Base-by-base conservation (phyloP, 2,888 invertebrate genomes). In the Drosophila subsilvestris region DNA sequence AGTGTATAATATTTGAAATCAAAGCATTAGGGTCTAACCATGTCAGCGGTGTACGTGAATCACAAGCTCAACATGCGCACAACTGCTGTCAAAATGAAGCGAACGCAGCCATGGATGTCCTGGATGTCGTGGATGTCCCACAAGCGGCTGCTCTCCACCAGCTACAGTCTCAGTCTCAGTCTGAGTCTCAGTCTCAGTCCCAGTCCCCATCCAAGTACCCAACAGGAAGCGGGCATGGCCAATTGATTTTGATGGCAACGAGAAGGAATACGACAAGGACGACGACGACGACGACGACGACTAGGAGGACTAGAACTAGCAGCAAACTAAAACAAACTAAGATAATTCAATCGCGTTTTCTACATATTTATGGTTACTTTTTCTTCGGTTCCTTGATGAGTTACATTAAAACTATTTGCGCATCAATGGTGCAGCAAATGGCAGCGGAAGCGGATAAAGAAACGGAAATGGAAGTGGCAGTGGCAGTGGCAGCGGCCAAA, bases 1-100 rank as follows among this genome's bases (percentile, higher is more conserved):
- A 67, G 81, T 89, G 88, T 90, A 91, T 90, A 90, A 91, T 91
- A 91, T 91, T 91, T 90, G 89, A 90, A 91, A 91, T 91, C 89
- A 90, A 90, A 91, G 90, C 87, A 77, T 74, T 77, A 80, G 84
- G 83, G 73, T 87, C 86, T 80, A 76, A 79, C 74, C 78, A 90
- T 91, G 91, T 78, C 77, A 74, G 75, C 71, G 70, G 71, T 68
- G 60, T 63, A 61, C 57, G 62, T 75, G 66, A 83, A 85, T 68
- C 83, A 86, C 74, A 88, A 89, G 80, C 76, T 89, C 79, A 89
- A 81, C 77, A 86, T 85, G 87, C 83, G 80, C 75, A 91, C 91
- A 55, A 91, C 91, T 58, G 88, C 91, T 65, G 91, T 91, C 75
- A 91, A 91, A 83, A 91, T 91, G 91, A 91, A 90, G 61, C 42